These are phyloP conservation scores for Anoura caudifer DNA, from an alignment of 2,113 vertebrate species.

Conservation along the genomic window DNA sequence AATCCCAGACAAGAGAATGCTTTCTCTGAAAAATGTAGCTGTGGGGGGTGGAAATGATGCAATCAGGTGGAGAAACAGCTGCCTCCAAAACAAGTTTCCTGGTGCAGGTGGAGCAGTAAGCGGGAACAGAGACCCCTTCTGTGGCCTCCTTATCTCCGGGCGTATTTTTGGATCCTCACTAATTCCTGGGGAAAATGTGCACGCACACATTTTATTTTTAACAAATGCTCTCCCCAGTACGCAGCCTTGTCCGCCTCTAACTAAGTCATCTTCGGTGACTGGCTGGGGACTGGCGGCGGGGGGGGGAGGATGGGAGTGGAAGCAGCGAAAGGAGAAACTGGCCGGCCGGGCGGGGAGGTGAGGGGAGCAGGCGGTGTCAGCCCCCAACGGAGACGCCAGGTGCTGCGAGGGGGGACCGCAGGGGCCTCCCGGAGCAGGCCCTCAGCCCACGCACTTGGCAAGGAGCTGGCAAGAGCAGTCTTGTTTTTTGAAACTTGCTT, in stretches of 20 bases:
- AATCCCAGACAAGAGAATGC: background rate
- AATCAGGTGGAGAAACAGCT: background rate
- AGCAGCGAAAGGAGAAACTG: rapidly evolving
- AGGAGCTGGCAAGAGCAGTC: background rate
- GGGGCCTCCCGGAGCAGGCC: background rate
- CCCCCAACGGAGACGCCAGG: background rate
- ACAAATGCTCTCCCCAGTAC: background rate
- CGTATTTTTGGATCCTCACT: background rate
- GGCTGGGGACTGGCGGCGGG: no score
- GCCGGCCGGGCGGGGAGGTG: rapidly evolving
- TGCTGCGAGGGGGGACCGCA: rapidly evolving
- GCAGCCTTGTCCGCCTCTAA: background rate
- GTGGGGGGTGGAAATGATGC: no score
- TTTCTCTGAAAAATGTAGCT: background rate
- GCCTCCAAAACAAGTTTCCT: background rate
- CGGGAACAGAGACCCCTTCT: background rate
- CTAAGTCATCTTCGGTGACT: background rate
- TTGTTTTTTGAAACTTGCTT: background rate
- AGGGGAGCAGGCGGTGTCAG: rapidly evolving
- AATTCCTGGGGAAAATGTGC: background rate
- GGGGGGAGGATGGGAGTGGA: background rate
- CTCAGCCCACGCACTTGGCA: background rate
- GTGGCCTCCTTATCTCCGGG: background rate
- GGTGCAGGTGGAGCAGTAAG: background rate
- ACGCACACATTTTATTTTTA: background rate